Percentiles rank a stretch among this genome's conserved stretches.
phyloP scores from a whole-genome alignment of 2,888 invertebrate genomes.

The Yponomeuta plumbellus region DNA sequence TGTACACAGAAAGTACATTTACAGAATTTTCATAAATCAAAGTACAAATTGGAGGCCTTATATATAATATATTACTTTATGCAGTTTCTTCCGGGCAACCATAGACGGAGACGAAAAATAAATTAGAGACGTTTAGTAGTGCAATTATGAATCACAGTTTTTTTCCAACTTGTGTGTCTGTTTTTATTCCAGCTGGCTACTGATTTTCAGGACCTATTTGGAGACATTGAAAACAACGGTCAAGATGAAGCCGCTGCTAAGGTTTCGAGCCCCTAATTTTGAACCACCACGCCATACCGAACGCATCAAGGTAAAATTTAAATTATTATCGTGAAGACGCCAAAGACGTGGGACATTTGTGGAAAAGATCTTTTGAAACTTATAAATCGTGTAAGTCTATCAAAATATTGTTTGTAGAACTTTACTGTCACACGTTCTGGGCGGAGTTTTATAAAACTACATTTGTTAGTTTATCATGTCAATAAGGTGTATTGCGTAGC shows the following conservation, averaged over 20 bases:
- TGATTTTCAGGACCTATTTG: slow-evolving; percentile 38
- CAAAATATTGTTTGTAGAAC: not conserved
- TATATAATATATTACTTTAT: too few species aligned
- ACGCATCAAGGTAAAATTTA: not conserved
- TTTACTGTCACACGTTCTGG: too few species aligned
- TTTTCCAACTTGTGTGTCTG: slow-evolving; percentile 10
- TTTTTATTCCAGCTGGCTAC: slow-evolving; percentile 33
- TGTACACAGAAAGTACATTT: too few species aligned
- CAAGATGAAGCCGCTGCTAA: not conserved
- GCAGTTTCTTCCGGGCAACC: too few species aligned
- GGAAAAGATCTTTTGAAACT: not conserved
- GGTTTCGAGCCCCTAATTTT: not conserved
- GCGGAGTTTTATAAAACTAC: not conserved
- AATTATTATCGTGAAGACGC: not conserved
- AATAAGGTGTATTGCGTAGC: too few species aligned
- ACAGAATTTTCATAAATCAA: too few species aligned
- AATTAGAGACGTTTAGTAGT: too few species aligned
- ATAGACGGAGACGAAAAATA: too few species aligned
- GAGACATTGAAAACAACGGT: slow-evolving; percentile 29
- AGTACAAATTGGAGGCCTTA: too few species aligned
- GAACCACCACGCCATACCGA: not conserved
- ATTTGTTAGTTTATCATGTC: too few species aligned
- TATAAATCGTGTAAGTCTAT: not conserved
- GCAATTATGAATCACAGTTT: too few species aligned
- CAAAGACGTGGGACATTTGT: not conserved